Evolutionary conservation across 2,888 invertebrate species (phyloP), one percentile per base, ranked within the genome.

Genomic region (Bhutanitis thaidina): DNA sequence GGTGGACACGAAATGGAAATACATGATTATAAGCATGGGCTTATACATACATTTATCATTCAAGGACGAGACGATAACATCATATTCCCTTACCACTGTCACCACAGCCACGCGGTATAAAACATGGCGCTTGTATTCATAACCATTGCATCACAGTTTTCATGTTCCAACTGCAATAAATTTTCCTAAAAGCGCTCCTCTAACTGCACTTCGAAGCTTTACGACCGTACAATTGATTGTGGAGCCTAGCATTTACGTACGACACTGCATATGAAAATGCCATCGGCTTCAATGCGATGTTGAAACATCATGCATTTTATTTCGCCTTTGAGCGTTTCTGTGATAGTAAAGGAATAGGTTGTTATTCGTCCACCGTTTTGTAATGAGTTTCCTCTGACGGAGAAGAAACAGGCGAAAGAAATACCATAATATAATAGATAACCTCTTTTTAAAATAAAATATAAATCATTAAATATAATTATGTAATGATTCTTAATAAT

Each of bases 261-360:
- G 56, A 60, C 58, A 58, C 58, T 60, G 57, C 59, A 58, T 59
- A 56, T 57, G 55, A 58, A 59, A 57, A 39, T 54, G 51, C 49
- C 57, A 52, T 59, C 50, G 58, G 49, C 41, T 45, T 41, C 41
- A 40, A 36, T 36, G 45, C 27, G 35, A n/a, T 8, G 35, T 36
- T 51, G 30, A 51, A 45, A 51, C 40, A 36, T 51, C 30, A 49
- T 25, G 41, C 36, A 40, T 36, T 51, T 45, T 51, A 50, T 50
- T 44, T 50, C 15, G 25, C 16, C 45, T 50, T 45, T 40, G 16
- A 20, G 20, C 40, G 15, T 13, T 35, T 12, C 2, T 35, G 20
- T 34, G 12, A 39, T 12, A 44, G 1, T 34, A 12, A 39, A 39
- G 12, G 34, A 4, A 1, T 1, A 27, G 2, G 27, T 27, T 27